A percentile compares a stretch with the other conserved stretches of the same genome.
These are phyloP conservation scores for Zoanthus sansibaricus DNA, from an alignment of 92 coral and sea anemone genomes.

Conservation along the genomic window DNA sequence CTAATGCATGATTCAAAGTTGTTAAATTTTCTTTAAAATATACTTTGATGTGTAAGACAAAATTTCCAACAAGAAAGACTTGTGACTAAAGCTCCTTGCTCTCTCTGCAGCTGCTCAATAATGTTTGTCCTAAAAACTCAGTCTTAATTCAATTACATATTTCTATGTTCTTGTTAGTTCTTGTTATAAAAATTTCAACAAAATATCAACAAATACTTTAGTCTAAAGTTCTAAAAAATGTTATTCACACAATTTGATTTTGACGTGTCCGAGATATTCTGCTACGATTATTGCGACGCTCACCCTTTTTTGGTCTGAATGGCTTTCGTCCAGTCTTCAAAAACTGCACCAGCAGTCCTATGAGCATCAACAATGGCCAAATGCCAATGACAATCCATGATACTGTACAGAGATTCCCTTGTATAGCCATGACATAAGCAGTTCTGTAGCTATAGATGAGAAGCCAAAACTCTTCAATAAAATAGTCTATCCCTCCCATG, in stretches of 20 bases:
- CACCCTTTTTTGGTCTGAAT: conserved; percentile 87
- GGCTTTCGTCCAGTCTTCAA: conserved; percentile 88
- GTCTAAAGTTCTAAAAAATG: background rate
- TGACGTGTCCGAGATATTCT: conserved; percentile 28
- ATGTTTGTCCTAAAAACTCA: no score
- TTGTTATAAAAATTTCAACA: no score
- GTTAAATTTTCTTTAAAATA: no score
- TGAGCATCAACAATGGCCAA: conserved; percentile 78
- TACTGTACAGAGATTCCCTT: conserved; percentile 74
- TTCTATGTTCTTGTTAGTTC: no score
- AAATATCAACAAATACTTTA: background rate
- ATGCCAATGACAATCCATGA: conserved; percentile 87
- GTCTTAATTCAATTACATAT: no score
- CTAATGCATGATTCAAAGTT: no score
- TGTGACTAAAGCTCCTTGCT: no score
- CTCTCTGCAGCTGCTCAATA: no score
- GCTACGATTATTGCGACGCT: conserved; percentile 63
- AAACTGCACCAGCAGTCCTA: conserved; percentile 92
- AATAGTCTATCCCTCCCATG: conserved; percentile 83
- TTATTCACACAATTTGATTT: conserved; percentile 33
- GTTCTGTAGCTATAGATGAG: conserved; percentile 69
- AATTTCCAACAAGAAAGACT: no score
- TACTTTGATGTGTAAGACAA: no score
- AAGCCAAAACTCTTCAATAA: conserved; percentile 86
- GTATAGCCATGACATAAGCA: conserved; percentile 60